phyloP scores from a whole-genome alignment of 1,140 invertebrate genomes.

The Rhopalosiphum padi region DNA sequence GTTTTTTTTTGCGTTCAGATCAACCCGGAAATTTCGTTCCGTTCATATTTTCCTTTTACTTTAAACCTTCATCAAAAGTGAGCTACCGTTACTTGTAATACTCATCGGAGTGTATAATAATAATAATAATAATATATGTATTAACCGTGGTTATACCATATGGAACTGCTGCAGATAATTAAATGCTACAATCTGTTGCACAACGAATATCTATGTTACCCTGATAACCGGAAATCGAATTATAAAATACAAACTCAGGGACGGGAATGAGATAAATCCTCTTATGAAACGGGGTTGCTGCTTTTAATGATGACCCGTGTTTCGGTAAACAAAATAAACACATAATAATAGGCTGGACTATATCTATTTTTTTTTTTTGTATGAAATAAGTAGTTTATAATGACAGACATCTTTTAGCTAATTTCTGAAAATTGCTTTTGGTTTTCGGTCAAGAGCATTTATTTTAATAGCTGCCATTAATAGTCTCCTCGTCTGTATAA shows the following conservation, averaged over 20 bases:
- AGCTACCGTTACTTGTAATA: background rate
- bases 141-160: slow-evolving; percentile 7
- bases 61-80: background rate
- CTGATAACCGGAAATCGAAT: slow-evolving; percentile 31
- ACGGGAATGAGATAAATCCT: background rate
- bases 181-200: background rate
- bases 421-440: background rate
- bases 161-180: slow-evolving; percentile 33
- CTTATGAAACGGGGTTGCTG: background rate
- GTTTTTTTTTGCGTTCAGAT: slow-evolving; percentile 39
- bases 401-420: background rate
- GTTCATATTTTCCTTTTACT: slow-evolving; percentile 23
- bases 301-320: background rate
- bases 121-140: background rate
- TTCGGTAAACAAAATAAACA: slow-evolving; percentile 7
- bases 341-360: background rate
- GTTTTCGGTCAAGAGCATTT: slow-evolving; percentile 4
- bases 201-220: background rate
- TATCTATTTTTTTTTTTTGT: background rate
- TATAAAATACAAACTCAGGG: background rate
- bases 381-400: slow-evolving; percentile 33
- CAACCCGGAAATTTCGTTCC: slow-evolving; percentile 30
- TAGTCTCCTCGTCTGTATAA: background rate
- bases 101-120: background rate
- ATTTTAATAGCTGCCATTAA: slow-evolving; percentile 15